Percentiles rank a stretch among this genome's conserved stretches.
Evolutionary conservation across 2,797 vertebrate genomes (phyloP).

Genomic region (Melanotaenia boesemani): DNA sequence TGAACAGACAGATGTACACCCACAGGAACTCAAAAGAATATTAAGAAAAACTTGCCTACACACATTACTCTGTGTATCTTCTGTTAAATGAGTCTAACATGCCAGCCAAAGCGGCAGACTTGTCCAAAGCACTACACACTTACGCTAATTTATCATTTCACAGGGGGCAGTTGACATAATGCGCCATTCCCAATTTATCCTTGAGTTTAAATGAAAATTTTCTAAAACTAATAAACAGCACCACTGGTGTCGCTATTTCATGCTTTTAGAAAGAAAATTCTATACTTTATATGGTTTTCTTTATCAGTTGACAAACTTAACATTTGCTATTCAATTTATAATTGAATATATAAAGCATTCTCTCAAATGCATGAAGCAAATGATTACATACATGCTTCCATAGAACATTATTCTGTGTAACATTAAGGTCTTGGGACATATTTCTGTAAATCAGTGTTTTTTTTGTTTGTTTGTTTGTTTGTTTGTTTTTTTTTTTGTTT

Average conservation of each 20-base stretch:
- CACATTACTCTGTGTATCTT: slow-evolving; percentile 1
- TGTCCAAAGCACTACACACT: slow-evolving; percentile 69
- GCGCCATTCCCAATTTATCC: slow-evolving; percentile 26
- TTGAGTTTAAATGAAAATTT: slow-evolving; percentile 35
- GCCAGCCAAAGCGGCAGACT: slow-evolving; percentile 35
- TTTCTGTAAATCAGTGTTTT: too few species aligned
- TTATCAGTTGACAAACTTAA: neutral
- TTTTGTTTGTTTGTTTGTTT: too few species aligned
- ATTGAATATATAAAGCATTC: too few species aligned
- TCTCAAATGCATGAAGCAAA: too few species aligned
- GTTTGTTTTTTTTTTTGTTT: too few species aligned
- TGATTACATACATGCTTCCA: too few species aligned
- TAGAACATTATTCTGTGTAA: too few species aligned
- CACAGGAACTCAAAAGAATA: slow-evolving; percentile 22
- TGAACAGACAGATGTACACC: slow-evolving; percentile 34
- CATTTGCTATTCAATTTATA: too few species aligned
- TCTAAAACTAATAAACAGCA: slow-evolving; percentile 21
- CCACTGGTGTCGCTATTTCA: slow-evolving; percentile 3
- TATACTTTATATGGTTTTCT: neutral
- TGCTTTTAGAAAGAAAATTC: neutral
- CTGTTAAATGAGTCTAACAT: slow-evolving; percentile 43
- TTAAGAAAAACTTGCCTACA: slow-evolving; percentile 25
- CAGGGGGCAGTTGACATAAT: slow-evolving; percentile 26
- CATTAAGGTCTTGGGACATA: too few species aligned
- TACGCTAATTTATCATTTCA: slow-evolving; percentile 64